phyloP scores from a whole-genome alignment of 2,113 vertebrate genomes.

The Osmerus eperlanus region DNA sequence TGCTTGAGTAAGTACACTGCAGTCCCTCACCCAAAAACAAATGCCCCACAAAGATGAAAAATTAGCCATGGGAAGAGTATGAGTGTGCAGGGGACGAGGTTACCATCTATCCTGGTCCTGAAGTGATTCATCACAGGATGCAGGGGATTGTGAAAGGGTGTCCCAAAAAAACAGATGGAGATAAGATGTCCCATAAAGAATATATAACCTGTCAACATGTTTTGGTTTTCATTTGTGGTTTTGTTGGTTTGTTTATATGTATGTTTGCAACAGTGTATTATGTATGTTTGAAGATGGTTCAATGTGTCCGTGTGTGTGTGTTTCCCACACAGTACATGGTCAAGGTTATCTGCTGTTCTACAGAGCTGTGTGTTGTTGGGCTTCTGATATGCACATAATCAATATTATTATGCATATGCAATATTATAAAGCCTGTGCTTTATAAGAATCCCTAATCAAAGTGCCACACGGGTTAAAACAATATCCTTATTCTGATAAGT shows the following conservation, averaged over 20 bases:
- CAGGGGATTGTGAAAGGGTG: conserved; percentile 55
- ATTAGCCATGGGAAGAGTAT: conserved; percentile 49
- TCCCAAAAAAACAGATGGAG: conserved; percentile 43
- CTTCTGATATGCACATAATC: not conserved
- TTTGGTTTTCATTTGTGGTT: conserved; percentile 1
- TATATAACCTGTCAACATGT: not conserved
- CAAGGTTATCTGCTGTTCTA: conserved; percentile 41
- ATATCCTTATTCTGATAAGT: conserved; percentile 59
- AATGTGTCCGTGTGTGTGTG: conserved; percentile 45
- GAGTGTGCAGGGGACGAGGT: conserved; percentile 48
- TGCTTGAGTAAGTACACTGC: conserved; percentile 25
- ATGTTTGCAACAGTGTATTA: not conserved
- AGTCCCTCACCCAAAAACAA: conserved; percentile 35
- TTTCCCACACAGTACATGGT: not conserved
- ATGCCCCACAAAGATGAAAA: conserved; percentile 51
- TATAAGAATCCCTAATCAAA: conserved; percentile 1
- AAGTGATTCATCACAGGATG: conserved; percentile 62
- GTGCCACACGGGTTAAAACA: conserved; percentile 60
- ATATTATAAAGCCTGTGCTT: conserved; percentile 20
- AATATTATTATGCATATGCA: conserved; percentile 22
- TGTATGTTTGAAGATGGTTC: conserved; percentile 13
- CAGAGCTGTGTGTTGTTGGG: conserved; percentile 2
- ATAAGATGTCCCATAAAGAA: conserved; percentile 42
- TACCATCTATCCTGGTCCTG: conserved; percentile 52
- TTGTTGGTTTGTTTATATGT: conserved; percentile 11